These are phyloP conservation scores for Sialia sialis DNA, from an alignment of 2,113 vertebrate species.

Conservation along the genomic window DNA sequence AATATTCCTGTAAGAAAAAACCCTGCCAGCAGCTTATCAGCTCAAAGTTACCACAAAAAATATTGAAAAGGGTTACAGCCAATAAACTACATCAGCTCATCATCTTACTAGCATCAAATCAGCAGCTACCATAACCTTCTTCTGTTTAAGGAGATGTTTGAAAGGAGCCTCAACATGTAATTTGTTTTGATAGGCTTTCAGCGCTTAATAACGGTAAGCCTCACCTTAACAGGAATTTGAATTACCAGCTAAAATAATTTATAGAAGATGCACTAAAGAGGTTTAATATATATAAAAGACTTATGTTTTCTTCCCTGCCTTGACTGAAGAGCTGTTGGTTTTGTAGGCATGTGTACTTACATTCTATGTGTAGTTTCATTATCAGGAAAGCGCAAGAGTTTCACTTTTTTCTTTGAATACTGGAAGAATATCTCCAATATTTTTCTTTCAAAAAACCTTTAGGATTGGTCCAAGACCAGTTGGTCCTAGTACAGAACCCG, in stretches of 20 bases:
- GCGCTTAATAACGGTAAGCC: neutral
- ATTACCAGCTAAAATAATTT: conserved; percentile 6
- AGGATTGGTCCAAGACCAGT: neutral
- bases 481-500: neutral
- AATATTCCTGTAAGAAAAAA: neutral
- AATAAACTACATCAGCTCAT: neutral
- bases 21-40: neutral
- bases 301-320: neutral
- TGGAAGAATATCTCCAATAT: neutral
- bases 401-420: neutral
- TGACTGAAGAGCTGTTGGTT: neutral
- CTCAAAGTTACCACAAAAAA: neutral
- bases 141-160: neutral
- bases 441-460: neutral
- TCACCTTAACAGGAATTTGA: neutral
- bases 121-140: neutral
- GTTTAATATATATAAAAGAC: neutral
- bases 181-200: neutral
- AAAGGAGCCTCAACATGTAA: neutral
- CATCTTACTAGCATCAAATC: neutral
- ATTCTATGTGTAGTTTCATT: neutral
- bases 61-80: neutral
- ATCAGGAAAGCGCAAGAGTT: neutral
- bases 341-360: neutral
- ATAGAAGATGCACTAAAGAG: neutral